Conservation (phyloP, 2,888 invertebrate genomes). For the Galeruca laticollis region DNA sequence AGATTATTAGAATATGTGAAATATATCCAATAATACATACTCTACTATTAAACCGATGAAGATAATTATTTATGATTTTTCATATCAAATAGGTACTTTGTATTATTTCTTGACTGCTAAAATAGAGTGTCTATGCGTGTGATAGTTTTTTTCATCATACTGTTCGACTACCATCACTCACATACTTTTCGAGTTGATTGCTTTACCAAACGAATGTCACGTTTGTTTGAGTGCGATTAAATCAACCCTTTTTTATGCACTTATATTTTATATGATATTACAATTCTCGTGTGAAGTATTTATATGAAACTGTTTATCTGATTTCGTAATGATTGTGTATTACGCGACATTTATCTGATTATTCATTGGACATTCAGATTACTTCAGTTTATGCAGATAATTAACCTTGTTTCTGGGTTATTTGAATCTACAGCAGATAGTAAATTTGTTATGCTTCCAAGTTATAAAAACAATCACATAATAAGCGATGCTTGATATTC, state of each 20-base stretch:
- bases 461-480: too few species aligned
- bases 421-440: too few species aligned
- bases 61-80: too few species aligned
- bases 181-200: slow-evolving; percentile 38
- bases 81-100: too few species aligned
- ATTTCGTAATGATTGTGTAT: not conserved
- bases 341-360: not conserved
- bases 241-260: slow-evolving; percentile 19
- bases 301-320: not conserved
- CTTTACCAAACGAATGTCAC: slow-evolving; percentile 40
- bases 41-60: too few species aligned
- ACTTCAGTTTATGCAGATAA: not conserved
- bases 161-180: slow-evolving; percentile 37
- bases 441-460: too few species aligned
- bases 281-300: not conserved
- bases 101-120: not conserved
- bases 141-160: slow-evolving; percentile 35
- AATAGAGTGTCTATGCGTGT: slow-evolving; percentile 1
- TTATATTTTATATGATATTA: not conserved
- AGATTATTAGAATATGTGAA: too few species aligned
- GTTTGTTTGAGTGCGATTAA: slow-evolving; percentile 35
- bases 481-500: too few species aligned
- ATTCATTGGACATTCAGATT: not conserved
- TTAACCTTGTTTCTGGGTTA: not conserved
- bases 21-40: too few species aligned